Evolutionary conservation across 2,888 invertebrate genomes (phyloP).

Genomic region (Eurytoma adleriae): DNA sequence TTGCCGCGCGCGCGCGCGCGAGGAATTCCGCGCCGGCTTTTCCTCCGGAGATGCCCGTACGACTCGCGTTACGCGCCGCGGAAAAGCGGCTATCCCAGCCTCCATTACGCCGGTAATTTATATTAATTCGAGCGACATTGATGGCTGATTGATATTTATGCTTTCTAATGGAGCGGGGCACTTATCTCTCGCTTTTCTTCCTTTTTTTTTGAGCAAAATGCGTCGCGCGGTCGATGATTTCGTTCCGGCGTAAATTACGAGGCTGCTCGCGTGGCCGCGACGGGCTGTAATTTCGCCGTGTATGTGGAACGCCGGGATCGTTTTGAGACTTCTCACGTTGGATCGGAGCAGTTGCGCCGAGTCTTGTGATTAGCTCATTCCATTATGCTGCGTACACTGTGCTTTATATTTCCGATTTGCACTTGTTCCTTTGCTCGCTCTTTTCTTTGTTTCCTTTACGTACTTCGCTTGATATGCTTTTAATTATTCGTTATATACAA

Average conservation of each 20-base stretch:
- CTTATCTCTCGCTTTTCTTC: no score
- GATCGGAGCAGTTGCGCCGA: no score
- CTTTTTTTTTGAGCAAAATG: slow-evolving; percentile 29
- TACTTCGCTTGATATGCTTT: no score
- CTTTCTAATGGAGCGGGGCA: slow-evolving; percentile 12
- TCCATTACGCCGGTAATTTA: slow-evolving; percentile 4
- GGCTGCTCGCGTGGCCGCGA: not conserved
- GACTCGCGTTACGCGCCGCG: not conserved
- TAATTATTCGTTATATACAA: no score
- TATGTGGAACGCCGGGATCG: not conserved
- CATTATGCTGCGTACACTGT: no score
- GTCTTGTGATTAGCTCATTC: no score
- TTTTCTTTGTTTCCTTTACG: no score
- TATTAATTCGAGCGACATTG: not conserved
- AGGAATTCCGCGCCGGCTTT: not conserved
- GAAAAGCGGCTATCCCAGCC: not conserved
- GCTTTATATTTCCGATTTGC: no score
- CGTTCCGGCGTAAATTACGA: slow-evolving; percentile 28
- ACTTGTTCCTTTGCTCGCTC: no score
- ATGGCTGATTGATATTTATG: slow-evolving; percentile 33
- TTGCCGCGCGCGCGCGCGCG: not conserved
- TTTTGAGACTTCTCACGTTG: not conserved
- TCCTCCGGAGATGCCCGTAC: not conserved
- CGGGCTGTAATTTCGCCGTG: slow-evolving; percentile 22
- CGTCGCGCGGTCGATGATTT: not conserved